Percentiles rank a stretch among this genome's conserved stretches.
Evolutionary conservation across 2,797 vertebrate species (phyloP).

Genomic region (Sebastes itinus): DNA sequence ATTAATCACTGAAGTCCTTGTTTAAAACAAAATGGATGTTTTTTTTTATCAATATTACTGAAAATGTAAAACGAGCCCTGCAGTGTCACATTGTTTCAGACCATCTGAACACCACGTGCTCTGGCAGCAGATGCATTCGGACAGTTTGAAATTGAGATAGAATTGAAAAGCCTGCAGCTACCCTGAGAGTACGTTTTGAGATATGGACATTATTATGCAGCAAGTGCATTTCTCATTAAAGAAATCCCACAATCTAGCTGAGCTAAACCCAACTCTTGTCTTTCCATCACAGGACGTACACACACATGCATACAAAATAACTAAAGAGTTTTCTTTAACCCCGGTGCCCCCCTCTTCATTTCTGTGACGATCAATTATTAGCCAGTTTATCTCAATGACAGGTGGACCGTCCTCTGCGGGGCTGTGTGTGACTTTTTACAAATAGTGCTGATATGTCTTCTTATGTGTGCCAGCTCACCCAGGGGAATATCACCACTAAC

Average conservation of each 20-base stretch:
- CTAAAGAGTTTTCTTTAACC: slow-evolving; percentile 41
- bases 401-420: slow-evolving; percentile 40
- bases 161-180: slow-evolving; percentile 21
- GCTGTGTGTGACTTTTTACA: slow-evolving; percentile 71
- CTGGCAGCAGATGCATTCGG: background rate
- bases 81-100: background rate
- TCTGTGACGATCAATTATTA: slow-evolving; percentile 56
- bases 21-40: background rate
- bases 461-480: slow-evolving; percentile 41
- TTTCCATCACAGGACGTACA: slow-evolving; percentile 12
- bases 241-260: slow-evolving; percentile 19
- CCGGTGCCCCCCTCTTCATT: slow-evolving; percentile 27
- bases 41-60: background rate
- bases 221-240: slow-evolving; percentile 40
- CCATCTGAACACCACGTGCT: background rate
- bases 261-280: slow-evolving; percentile 7
- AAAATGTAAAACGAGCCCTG: background rate
- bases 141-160: slow-evolving; percentile 13
- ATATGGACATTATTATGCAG: slow-evolving; percentile 46
- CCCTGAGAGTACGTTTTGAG: slow-evolving; percentile 12
- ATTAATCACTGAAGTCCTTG: background rate
- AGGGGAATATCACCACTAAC: slow-evolving; percentile 27
- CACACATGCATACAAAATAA: slow-evolving; percentile 7
- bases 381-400: slow-evolving; percentile 60
- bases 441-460: slow-evolving; percentile 72